Evolutionary conservation across 2,888 invertebrate species (phyloP), one percentile per base, ranked within the genome.

Genomic region (Neoaliturus tenellus): DNA sequence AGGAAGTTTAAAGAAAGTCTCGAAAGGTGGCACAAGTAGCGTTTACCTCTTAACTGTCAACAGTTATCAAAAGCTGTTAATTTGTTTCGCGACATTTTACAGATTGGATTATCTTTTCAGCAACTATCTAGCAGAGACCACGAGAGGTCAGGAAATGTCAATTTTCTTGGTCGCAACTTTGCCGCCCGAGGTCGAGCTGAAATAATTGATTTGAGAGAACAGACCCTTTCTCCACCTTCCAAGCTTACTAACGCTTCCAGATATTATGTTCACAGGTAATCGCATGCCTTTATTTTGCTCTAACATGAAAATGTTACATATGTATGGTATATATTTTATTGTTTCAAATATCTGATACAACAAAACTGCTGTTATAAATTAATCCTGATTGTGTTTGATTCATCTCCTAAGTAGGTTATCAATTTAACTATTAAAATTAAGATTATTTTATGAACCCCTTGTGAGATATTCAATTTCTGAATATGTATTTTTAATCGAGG

Each of bases 141-240:
- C 20, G 3, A 6, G 20, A 51, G 51, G 51, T 51, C 51, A 44
- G 20, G 51, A 51, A 23, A 51, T 51, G 51, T 51, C 51, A 51
- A 23, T 48, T 48, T 48, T 48, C 3, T 4, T 4, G 3, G 14
- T 48, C n/a, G 14, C 17, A 17, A 14, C 51, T 6, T 5, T 6
- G 51, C 3, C 51, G 51, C 51, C 51, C 10, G 20, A 4, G 51
- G 51, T 4, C 2, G 20, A 0, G 20, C 12, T 51, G 51, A 23
- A 51, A 51, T 51, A 51, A 51, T 51, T 51, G 51, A 51, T 51
- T 51, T 51, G 23, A 20, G 51, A 51, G 51, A 51, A 23, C 51
- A 51, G 51, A 51, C 1, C 51, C 51, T 51, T 51, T 51, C 51
- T 51, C 51, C 51, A 23, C 51, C 23, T 10, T 51, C 51, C 14